Percentiles rank a stretch among this genome's conserved stretches.
These are phyloP conservation scores for Sternotherus odoratus DNA, from an alignment of 2,797 vertebrate species.

Conservation along the genomic window DNA sequence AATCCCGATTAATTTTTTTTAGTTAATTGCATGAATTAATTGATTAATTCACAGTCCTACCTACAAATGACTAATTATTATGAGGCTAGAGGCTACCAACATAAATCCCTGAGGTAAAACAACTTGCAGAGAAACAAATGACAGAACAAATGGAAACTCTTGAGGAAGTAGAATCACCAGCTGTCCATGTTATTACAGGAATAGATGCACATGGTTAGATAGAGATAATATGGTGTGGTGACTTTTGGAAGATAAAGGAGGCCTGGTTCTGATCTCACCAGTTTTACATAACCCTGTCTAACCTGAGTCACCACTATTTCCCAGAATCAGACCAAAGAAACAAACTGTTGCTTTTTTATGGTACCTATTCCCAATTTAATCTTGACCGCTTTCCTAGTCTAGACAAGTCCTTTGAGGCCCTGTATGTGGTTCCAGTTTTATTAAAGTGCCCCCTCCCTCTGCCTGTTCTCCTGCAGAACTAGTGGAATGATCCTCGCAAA, in stretches of 20 bases:
- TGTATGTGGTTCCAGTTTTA: neutral
- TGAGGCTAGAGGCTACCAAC: neutral
- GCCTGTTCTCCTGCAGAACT: neutral
- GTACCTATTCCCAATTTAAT: neutral
- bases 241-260: neutral
- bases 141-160: neutral
- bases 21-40: no score
- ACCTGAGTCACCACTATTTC: neutral
- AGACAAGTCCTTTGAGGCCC: neutral
- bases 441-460: fast-evolving
- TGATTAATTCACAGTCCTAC: no score
- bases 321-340: neutral
- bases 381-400: neutral
- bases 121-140: neutral
- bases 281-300: neutral
- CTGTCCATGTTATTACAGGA: neutral
- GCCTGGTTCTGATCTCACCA: neutral
- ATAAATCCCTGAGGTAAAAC: neutral
- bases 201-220: neutral
- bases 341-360: neutral
- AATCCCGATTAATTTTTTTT: no score
- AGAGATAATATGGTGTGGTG: neutral
- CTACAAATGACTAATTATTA: neutral
- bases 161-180: neutral
- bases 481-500: neutral